These are phyloP conservation scores for Aix galericulata DNA, from an alignment of 2,113 vertebrate genomes.

Conservation along the genomic window DNA sequence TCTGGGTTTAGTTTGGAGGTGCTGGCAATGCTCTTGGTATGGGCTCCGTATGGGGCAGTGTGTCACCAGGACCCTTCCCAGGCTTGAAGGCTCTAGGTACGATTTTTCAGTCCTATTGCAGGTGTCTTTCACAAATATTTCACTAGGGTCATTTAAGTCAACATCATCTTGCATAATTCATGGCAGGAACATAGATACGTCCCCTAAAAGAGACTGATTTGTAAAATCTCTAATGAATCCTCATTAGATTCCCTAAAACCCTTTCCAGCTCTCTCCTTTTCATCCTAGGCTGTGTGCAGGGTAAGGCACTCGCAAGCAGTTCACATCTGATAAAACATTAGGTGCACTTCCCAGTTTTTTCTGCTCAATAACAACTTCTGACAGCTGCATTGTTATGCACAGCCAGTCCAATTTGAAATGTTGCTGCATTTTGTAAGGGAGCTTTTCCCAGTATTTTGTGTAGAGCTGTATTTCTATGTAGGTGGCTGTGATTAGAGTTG, in stretches of 20 bases:
- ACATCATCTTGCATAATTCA: rapidly evolving
- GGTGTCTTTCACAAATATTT: no score
- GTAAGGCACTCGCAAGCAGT: no score
- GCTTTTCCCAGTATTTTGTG: background rate
- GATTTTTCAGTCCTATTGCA: rapidly evolving
- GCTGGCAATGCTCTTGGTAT: background rate
- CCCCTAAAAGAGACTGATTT: background rate
- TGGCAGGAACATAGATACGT: rapidly evolving
- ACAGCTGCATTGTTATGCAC: background rate
- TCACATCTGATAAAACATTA: background rate
- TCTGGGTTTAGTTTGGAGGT: background rate
- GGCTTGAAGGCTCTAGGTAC: rapidly evolving
- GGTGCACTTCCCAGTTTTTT: background rate
- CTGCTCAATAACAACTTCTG: background rate
- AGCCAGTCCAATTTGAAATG: background rate
- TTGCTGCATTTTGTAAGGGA: background rate
- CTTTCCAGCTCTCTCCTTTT: background rate
- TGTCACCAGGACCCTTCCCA: rapidly evolving
- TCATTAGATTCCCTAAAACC: background rate
- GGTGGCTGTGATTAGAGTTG: conserved; percentile 45
- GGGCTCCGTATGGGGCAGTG: background rate
- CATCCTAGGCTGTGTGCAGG: rapidly evolving
- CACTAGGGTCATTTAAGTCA: background rate
- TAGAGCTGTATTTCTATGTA: background rate
- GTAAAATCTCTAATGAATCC: background rate